These are phyloP conservation scores for Rhinogobius similis DNA, from an alignment of 2,113 vertebrate genomes.

Conservation along the genomic window DNA sequence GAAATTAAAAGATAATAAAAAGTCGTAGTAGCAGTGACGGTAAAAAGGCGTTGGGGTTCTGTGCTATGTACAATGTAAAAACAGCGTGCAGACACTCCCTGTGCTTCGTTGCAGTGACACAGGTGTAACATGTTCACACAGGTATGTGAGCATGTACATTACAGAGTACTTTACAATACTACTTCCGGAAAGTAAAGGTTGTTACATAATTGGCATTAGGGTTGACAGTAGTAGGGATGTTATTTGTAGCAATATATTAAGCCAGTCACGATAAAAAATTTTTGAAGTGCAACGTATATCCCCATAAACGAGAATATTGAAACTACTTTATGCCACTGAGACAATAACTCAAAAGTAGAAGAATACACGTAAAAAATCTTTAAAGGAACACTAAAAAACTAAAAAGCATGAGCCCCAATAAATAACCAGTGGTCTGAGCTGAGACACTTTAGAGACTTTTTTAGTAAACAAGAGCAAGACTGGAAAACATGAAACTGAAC, in stretches of 20 bases:
- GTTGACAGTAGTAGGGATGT: not conserved
- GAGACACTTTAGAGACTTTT: too few relatives aligned
- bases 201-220: not conserved
- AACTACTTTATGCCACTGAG: too few relatives aligned
- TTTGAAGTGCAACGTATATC: too few relatives aligned
- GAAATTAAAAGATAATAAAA: not conserved
- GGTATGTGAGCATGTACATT: not conserved
- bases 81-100: not conserved
- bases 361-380: too few relatives aligned
- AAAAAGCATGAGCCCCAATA: too few relatives aligned
- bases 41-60: not conserved
- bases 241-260: not conserved
- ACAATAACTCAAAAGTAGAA: too few relatives aligned
- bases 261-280: too few relatives aligned
- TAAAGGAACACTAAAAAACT: too few relatives aligned
- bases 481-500: too few relatives aligned
- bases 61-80: not conserved
- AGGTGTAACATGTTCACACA: conserved; percentile 18
- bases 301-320: too few relatives aligned
- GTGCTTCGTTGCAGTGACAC: not conserved
- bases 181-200: not conserved
- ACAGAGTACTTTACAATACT: not conserved
- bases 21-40: not conserved
- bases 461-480: too few relatives aligned
- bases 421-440: too few relatives aligned